These are phyloP conservation scores for Drosophila arizonae DNA, from an alignment of 1,140 invertebrate species.

Conservation along the genomic window DNA sequence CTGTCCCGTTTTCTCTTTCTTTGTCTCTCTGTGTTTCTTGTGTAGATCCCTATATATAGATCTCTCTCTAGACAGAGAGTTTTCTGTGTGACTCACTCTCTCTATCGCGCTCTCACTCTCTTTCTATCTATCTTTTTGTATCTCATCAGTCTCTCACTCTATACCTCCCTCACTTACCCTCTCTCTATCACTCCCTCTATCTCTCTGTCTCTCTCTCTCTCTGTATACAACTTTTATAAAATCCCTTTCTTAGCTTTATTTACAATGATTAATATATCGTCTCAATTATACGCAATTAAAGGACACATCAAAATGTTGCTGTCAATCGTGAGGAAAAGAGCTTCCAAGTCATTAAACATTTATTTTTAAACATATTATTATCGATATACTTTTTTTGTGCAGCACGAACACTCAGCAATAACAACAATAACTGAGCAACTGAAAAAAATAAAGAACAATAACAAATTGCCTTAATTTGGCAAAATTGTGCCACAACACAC, in stretches of 20 bases:
- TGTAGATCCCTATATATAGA: too few relatives aligned
- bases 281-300: not conserved
- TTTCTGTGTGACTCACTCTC: not conserved
- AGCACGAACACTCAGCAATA: slow-evolving; percentile 17
- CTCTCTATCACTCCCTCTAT: too few relatives aligned
- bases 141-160: too few relatives aligned
- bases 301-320: not conserved
- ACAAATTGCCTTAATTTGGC: slow-evolving; percentile 71
- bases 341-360: slow-evolving; percentile 8
- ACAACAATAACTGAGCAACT: slow-evolving; percentile 10
- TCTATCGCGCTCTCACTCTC: not conserved
- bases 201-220: too few relatives aligned
- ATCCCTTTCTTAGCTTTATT: too few relatives aligned
- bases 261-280: not conserved
- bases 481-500: slow-evolving; percentile 41
- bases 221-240: too few relatives aligned
- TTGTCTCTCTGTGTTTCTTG: too few relatives aligned
- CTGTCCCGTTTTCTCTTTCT: too few relatives aligned
- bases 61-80: too few relatives aligned
- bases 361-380: slow-evolving; percentile 46
- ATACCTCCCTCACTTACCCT: too few relatives aligned
- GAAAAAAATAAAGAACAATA: slow-evolving; percentile 25
- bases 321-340: not conserved
- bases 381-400: slow-evolving; percentile 23
- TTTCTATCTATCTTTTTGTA: too few relatives aligned